Evolutionary conservation across 2,113 vertebrate genomes (phyloP).

Genomic region (Gulo gulo): DNA sequence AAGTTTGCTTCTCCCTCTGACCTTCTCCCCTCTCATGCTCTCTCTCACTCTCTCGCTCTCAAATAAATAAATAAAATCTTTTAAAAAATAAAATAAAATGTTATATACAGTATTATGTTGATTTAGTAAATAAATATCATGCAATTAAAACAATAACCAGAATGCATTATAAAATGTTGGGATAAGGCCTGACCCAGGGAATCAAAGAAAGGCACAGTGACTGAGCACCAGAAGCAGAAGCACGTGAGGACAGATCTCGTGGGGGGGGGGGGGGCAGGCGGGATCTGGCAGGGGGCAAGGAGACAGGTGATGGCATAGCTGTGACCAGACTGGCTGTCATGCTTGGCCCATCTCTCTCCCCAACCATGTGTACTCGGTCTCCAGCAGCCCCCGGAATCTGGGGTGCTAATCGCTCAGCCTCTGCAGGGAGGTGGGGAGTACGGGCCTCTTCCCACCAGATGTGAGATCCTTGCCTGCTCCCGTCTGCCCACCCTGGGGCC

Average conservation of each 20-base stretch:
- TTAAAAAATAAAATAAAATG: background rate
- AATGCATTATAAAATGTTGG: background rate
- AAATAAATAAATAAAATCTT: no score
- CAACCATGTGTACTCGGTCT: background rate
- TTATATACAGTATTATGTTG: background rate
- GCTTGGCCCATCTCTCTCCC: background rate
- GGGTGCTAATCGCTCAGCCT: background rate
- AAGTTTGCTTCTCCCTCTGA: no score
- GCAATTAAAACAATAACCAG: background rate
- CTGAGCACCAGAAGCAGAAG: background rate
- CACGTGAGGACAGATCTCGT: fast-evolving
- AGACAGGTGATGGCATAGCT: background rate
- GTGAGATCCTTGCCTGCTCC: fast-evolving
- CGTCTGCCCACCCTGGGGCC: background rate
- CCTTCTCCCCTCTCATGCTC: no score
- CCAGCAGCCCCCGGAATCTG: background rate
- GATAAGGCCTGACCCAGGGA: background rate
- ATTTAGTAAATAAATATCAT: background rate
- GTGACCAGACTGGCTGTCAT: background rate
- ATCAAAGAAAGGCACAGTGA: background rate
- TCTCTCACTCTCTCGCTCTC: no score
- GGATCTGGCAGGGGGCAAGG: background rate
- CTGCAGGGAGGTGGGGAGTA: background rate
- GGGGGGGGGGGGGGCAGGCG: fast-evolving
- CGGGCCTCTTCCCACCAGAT: background rate